phyloP scores from a whole-genome alignment of 2,113 vertebrate species.

The Cervus canadensis region DNA sequence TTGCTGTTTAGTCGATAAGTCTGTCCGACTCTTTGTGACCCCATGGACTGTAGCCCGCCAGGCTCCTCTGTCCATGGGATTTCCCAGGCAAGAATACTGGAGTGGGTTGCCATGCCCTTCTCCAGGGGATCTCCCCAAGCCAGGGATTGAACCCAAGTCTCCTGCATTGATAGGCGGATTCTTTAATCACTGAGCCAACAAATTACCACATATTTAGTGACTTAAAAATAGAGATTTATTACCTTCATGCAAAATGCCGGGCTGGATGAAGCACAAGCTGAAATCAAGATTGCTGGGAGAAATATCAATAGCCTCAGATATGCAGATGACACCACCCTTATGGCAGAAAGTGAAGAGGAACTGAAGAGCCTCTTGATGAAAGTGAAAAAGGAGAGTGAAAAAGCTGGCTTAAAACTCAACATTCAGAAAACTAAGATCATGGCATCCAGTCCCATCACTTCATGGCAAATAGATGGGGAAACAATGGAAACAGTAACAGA shows the following conservation, averaged over 20 bases:
- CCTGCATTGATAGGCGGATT: background rate
- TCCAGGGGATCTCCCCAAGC: background rate
- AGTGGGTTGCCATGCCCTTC: background rate
- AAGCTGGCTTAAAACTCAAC: background rate
- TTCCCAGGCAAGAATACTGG: background rate
- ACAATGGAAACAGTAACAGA: background rate
- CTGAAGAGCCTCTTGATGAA: background rate
- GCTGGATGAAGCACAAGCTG: background rate
- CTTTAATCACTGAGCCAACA: background rate
- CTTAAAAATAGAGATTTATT: background rate
- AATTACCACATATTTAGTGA: background rate
- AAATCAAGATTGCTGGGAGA: background rate
- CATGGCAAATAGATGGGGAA: background rate
- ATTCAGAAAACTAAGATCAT: background rate
- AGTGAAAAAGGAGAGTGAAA: background rate
- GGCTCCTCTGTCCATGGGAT: background rate
- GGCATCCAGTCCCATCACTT: background rate
- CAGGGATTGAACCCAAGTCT: background rate
- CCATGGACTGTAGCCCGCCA: background rate
- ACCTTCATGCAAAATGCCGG: background rate
- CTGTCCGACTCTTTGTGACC: background rate
- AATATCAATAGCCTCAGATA: background rate
- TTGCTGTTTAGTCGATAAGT: background rate
- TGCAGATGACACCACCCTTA: background rate
- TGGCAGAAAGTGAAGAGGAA: background rate